Conservation (phyloP, 2,113 vertebrate genomes). For the Misgurnus mizolepis region DNA sequence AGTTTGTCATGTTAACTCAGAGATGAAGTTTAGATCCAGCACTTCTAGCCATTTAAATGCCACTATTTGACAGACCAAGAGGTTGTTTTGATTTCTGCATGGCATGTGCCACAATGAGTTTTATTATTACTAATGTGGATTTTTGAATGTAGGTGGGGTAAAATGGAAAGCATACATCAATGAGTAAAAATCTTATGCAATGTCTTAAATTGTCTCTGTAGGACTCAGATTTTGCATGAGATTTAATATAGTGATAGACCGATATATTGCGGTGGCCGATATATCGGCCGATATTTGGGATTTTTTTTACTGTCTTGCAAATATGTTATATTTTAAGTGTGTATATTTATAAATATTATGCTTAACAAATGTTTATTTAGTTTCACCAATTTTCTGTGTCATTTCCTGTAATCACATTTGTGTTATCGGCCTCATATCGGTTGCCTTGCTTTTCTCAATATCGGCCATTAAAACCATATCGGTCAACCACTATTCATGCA, state of each 20-base stretch:
- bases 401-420: no score
- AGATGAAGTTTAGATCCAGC: slow-evolving; percentile 45
- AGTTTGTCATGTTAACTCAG: slow-evolving; percentile 53
- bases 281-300: no score
- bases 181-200: not conserved
- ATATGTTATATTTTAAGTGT: no score
- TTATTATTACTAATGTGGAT: slow-evolving; percentile 53
- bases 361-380: no score
- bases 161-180: slow-evolving; percentile 63
- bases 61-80: slow-evolving; percentile 63
- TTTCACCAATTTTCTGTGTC: no score
- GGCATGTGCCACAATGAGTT: slow-evolving; percentile 72
- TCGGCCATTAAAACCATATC: no score
- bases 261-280: no score
- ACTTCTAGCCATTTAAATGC: not conserved
- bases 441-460: no score
- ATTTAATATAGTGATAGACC: no score
- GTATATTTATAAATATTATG: no score
- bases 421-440: no score
- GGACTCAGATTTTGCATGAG: not conserved
- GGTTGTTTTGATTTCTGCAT: slow-evolving; percentile 71
- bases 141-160: slow-evolving; percentile 71
- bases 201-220: not conserved
- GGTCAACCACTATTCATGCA: not conserved
- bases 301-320: no score